A percentile compares a stretch with the other conserved stretches of the same genome.
Evolutionary conservation across 2,888 invertebrate genomes (phyloP).

Genomic region (Dorcus hopei): DNA sequence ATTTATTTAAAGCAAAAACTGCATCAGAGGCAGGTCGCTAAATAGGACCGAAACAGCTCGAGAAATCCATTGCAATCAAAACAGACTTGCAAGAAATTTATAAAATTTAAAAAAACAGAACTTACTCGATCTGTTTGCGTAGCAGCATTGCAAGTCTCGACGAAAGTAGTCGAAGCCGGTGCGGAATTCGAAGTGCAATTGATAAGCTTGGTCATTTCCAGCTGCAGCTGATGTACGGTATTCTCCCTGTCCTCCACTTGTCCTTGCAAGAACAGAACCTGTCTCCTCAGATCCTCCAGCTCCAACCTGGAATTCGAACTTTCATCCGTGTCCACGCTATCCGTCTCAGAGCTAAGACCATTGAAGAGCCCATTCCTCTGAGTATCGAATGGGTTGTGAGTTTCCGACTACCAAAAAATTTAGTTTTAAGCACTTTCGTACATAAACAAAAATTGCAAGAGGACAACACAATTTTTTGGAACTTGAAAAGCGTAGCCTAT

Average conservation of each 20-base stretch:
- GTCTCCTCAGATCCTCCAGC: constrained; percentile 75
- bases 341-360: constrained; percentile 53
- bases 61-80: too few relatives aligned
- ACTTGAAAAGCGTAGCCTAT: too few relatives aligned
- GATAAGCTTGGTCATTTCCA: constrained; percentile 61
- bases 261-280: constrained; percentile 80
- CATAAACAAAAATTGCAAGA: constrained; percentile 10
- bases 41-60: too few relatives aligned
- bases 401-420: constrained; percentile 66
- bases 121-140: constrained; percentile 84
- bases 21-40: too few relatives aligned
- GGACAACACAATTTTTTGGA: not conserved
- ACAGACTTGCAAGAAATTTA: too few relatives aligned
- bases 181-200: constrained; percentile 50
- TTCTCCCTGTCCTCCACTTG: constrained; percentile 86
- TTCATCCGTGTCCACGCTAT: constrained; percentile 52
- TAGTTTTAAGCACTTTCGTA: too few relatives aligned
- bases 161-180: constrained; percentile 43
- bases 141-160: constrained; percentile 69
- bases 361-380: constrained; percentile 65
- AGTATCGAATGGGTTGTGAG: constrained; percentile 84
- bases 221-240: constrained; percentile 75
- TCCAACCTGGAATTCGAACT: constrained; percentile 57
- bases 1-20: too few relatives aligned
- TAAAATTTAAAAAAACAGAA: not conserved